Evolutionary conservation across 2,888 invertebrate genomes (phyloP).

Genomic region (Acanthosepion esculentum): DNA sequence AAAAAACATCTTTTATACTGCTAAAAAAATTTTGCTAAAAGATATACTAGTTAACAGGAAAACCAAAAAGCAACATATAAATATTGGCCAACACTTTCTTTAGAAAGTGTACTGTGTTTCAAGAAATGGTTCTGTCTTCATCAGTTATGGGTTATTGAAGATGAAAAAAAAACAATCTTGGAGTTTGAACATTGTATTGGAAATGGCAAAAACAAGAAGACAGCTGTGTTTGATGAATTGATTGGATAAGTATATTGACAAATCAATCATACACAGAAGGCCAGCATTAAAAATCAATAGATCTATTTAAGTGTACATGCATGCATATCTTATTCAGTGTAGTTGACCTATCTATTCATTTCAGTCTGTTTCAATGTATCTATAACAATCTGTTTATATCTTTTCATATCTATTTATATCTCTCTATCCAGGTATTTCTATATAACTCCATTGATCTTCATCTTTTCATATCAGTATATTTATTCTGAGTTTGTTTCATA

Average conservation of each 20-base stretch:
- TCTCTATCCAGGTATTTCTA: no score
- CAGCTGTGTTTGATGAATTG: background rate
- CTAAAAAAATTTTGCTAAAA: no score
- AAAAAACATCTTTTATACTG: no score
- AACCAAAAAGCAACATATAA: background rate
- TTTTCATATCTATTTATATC: no score
- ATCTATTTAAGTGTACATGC: background rate
- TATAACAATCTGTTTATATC: no score
- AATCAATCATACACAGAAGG: background rate
- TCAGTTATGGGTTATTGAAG: constrained; percentile 18
- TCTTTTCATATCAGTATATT: no score
- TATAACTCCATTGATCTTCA: no score
- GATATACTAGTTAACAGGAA: background rate
- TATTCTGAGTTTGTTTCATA: no score
- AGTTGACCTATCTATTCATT: no score
- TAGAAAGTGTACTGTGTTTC: background rate
- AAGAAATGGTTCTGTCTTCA: background rate
- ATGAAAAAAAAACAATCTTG: background rate
- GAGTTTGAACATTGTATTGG: background rate
- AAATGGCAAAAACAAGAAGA: background rate
- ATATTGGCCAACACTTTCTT: background rate
- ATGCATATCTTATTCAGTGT: no score
- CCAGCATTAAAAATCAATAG: background rate
- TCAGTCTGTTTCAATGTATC: no score
- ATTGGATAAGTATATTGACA: constrained; percentile 7